These are phyloP conservation scores for Nyctibius bracteatus DNA, from an alignment of 2,113 vertebrate species.

Conservation along the genomic window DNA sequence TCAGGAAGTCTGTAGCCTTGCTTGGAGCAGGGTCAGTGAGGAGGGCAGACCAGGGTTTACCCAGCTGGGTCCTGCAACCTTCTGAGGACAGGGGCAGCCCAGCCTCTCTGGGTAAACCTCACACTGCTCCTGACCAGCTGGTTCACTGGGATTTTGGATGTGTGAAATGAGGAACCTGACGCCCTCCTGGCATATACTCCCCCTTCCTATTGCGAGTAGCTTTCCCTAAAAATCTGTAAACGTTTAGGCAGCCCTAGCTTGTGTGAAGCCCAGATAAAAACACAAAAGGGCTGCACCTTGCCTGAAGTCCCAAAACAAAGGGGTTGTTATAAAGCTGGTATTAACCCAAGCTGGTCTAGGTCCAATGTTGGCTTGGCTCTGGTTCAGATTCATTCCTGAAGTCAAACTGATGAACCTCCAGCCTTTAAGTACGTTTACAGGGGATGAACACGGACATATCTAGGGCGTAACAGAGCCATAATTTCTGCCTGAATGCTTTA, in stretches of 20 bases:
- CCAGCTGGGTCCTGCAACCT: neutral
- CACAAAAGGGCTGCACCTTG: neutral
- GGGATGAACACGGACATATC: neutral
- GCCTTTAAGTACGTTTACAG: neutral
- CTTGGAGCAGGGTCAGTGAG: neutral
- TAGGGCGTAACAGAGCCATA: slow-evolving; percentile 6
- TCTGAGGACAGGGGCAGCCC: neutral
- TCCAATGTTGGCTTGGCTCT: neutral
- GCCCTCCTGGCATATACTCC: neutral
- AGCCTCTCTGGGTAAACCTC: neutral
- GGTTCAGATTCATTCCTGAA: neutral
- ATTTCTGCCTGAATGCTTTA: slow-evolving; percentile 52
- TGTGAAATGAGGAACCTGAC: neutral
- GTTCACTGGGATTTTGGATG: neutral
- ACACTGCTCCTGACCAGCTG: neutral
- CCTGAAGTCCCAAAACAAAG: neutral
- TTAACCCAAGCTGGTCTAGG: neutral
- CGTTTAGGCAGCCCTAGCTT: accelerated
- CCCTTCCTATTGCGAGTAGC: neutral
- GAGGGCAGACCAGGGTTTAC: neutral
- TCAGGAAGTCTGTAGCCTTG: neutral
- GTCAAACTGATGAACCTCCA: neutral
- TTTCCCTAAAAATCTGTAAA: neutral
- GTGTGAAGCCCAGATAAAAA: neutral
- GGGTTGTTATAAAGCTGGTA: neutral